Percentiles rank a stretch among this genome's conserved stretches.
Conservation (phyloP, 2,113 vertebrate species). For the Tautogolabrus adspersus region DNA sequence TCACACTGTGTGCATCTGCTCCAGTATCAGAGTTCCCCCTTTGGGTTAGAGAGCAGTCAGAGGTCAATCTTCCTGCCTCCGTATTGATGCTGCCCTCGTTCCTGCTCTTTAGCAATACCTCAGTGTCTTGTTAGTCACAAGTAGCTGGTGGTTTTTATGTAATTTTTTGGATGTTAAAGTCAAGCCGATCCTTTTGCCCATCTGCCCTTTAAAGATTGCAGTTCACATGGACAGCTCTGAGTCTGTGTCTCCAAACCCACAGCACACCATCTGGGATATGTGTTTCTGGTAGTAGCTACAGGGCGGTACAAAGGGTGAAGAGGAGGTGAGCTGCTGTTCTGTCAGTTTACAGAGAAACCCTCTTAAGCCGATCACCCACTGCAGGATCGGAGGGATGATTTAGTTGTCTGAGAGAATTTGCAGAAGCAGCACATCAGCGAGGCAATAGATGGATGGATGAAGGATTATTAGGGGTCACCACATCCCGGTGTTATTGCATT, state of each 20-base stretch:
- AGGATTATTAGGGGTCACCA: constrained; percentile 2
- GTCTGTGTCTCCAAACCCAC: constrained; percentile 2
- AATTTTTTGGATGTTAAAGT: constrained; percentile 32
- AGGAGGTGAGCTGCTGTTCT: constrained; percentile 43
- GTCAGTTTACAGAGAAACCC: constrained; percentile 52
- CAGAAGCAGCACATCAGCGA: constrained; percentile 21
- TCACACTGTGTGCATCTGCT: constrained; percentile 64
- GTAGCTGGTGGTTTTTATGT: constrained; percentile 36
- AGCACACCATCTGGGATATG: constrained; percentile 63
- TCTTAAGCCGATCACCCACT: constrained; percentile 27
- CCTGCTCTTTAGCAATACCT: constrained; percentile 31
- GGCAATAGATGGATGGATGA: constrained; percentile 6
- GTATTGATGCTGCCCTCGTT: constrained; percentile 17
- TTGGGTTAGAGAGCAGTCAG: constrained; percentile 47
- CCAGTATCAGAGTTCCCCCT: constrained; percentile 50
- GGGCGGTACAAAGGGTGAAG: constrained; percentile 42
- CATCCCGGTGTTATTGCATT: constrained; percentile 1
- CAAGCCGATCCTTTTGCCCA: constrained; percentile 25
- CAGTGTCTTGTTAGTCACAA: constrained; percentile 30
- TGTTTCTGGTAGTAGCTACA: constrained; percentile 46
- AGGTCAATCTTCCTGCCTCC: constrained; percentile 40
- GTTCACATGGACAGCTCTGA: constrained; percentile 42
- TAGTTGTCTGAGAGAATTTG: constrained; percentile 3
- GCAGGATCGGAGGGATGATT: constrained; percentile 6
- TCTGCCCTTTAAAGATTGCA: constrained; percentile 53